A percentile compares a stretch with the other conserved stretches of the same genome.
These are phyloP conservation scores for Bombus sylvicola DNA, from an alignment of 1,140 invertebrate genomes.

Conservation along the genomic window DNA sequence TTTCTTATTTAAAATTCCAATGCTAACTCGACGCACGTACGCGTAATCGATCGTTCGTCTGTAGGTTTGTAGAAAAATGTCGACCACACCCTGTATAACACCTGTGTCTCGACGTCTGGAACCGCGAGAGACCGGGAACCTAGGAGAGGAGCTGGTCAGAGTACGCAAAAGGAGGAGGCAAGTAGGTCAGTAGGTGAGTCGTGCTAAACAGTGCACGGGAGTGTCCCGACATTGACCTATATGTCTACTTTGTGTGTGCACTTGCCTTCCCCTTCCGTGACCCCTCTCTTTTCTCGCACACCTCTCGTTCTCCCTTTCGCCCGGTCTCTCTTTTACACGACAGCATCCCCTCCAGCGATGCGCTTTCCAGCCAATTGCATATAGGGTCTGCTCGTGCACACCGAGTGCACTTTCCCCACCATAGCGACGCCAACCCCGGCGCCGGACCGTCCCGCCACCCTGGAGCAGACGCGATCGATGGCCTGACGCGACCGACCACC, in stretches of 20 bases:
- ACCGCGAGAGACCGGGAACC: conserved; percentile 13
- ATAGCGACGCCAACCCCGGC: conserved; percentile 57
- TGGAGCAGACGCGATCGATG: conserved; percentile 59
- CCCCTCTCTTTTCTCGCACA: conserved; percentile 39
- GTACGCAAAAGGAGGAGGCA: conserved; percentile 66
- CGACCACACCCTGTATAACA: background rate
- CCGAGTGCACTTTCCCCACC: conserved; percentile 64
- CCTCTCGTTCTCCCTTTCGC: conserved; percentile 44
- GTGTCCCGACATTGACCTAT: conserved; percentile 75
- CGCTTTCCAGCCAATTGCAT: conserved; percentile 70
- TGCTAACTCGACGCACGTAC: background rate
- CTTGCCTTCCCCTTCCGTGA: conserved; percentile 49
- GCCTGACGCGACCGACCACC: conserved; percentile 39
- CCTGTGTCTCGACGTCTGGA: conserved; percentile 25
- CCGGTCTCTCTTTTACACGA: conserved; percentile 48
- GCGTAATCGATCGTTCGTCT: background rate
- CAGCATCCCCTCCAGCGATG: conserved; percentile 59
- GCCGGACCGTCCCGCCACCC: conserved; percentile 53
- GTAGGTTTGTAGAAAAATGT: background rate
- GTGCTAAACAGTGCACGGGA: conserved; percentile 70
- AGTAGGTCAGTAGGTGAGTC: conserved; percentile 74
- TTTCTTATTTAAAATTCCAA: too few relatives aligned
- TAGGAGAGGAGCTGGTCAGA: conserved; percentile 58
- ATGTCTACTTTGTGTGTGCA: conserved; percentile 69
- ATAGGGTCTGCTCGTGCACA: conserved; percentile 60